Conservation (phyloP, 2,888 invertebrate species). For the Syrphus vitripennis region DNA sequence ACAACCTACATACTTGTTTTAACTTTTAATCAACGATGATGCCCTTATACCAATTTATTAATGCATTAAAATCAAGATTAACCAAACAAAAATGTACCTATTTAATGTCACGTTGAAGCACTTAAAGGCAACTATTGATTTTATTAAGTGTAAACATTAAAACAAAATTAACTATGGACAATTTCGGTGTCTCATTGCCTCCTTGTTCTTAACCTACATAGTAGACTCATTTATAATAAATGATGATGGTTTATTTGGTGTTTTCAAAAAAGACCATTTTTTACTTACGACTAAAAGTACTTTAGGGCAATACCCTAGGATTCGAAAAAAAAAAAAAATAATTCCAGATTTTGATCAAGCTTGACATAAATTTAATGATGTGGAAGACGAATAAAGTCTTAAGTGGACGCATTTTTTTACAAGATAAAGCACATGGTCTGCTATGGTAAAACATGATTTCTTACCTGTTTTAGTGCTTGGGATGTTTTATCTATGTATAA, state of each 20-base stretch:
- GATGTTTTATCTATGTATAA: too few species aligned
- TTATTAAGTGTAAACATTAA: constrained; percentile 22
- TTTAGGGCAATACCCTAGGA: too few species aligned
- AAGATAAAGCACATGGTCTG: too few species aligned
- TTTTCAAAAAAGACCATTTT: not conserved
- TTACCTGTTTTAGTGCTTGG: too few species aligned
- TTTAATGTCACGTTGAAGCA: not conserved
- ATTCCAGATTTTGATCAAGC: too few species aligned
- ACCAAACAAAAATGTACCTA: not conserved
- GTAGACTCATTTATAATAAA: not conserved
- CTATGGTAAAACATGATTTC: too few species aligned
- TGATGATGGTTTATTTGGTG: not conserved
- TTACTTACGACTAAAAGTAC: too few species aligned
- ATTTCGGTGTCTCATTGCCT: not conserved
- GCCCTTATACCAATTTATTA: not conserved
- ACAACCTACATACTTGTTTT: not conserved
- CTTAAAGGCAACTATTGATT: not conserved
- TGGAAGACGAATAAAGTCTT: too few species aligned
- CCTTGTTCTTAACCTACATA: not conserved
- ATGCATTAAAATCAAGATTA: not conserved
- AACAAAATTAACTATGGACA: constrained; percentile 4
- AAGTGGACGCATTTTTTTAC: too few species aligned
- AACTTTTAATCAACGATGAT: not conserved
- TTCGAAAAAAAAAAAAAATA: too few species aligned
- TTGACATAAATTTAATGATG: too few species aligned